phyloP scores from a whole-genome alignment of 2,797 vertebrate genomes.

The Microctenopoma lineatum region DNA sequence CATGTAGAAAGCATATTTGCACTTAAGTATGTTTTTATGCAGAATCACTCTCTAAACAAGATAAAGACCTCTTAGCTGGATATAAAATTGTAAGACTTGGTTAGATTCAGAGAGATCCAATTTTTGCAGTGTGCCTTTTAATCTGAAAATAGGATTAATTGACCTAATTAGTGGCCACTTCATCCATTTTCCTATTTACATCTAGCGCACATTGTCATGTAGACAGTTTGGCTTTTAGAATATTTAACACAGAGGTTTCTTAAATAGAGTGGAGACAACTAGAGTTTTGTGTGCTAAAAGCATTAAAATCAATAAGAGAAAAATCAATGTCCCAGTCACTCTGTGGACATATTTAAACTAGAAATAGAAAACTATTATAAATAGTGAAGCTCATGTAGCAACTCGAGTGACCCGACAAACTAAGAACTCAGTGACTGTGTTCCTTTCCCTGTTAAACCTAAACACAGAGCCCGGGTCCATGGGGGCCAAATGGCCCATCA shows the following conservation, averaged over 20 bases:
- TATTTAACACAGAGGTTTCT: slow-evolving; percentile 1
- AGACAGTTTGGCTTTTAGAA: not conserved
- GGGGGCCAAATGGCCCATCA: slow-evolving; percentile 88
- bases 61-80: no score
- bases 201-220: not conserved
- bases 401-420: slow-evolving; percentile 10
- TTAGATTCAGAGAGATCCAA: no score
- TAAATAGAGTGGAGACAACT: not conserved
- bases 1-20: no score
- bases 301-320: not conserved
- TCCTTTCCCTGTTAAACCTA: slow-evolving; percentile 26
- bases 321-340: not conserved
- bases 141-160: not conserved
- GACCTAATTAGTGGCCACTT: not conserved
- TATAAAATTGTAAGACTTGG: no score
- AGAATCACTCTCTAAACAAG: no score
- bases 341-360: slow-evolving; percentile 1
- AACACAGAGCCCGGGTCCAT: slow-evolving; percentile 74
- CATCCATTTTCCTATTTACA: not conserved
- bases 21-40: not conserved
- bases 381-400: not conserved
- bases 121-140: not conserved
- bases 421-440: slow-evolving; percentile 21
- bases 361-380: not conserved
- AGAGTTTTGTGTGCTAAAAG: not conserved